Evolutionary conservation across 1,140 invertebrate species (phyloP).

Genomic region (Drusus annulatus): DNA sequence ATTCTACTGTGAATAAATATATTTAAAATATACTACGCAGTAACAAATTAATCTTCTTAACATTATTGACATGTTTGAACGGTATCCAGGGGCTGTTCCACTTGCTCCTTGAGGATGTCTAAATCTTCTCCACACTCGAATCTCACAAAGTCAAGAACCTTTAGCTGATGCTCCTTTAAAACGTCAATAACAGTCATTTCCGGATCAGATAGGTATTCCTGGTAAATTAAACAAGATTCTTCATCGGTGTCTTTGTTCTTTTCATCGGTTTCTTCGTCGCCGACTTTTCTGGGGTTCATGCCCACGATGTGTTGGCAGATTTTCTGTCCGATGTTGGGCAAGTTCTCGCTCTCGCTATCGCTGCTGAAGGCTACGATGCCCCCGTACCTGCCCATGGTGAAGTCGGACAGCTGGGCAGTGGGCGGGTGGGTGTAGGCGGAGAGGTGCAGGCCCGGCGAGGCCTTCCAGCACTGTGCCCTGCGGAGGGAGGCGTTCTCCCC

Average conservation of each 20-base stretch:
- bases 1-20: not conserved
- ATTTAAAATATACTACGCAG: not conserved
- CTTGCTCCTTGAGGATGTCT: constrained; percentile 58
- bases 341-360: constrained; percentile 63
- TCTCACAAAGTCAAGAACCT: constrained; percentile 87
- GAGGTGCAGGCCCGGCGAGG: constrained; percentile 73
- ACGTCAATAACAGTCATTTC: constrained; percentile 81
- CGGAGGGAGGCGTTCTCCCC: constrained; percentile 92
- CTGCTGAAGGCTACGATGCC: constrained; percentile 81
- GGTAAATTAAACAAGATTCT: constrained; percentile 83
- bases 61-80: constrained; percentile 76
- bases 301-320: constrained; percentile 94
- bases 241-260: constrained; percentile 77
- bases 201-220: constrained; percentile 90
- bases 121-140: constrained; percentile 86
- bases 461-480: constrained; percentile 82
- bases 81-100: constrained; percentile 70
- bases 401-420: constrained; percentile 64
- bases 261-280: constrained; percentile 76
- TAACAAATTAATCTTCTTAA: not conserved
- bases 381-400: constrained; percentile 86
- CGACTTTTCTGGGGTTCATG: constrained; percentile 88
- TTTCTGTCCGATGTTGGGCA: constrained; percentile 75
- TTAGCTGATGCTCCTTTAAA: constrained; percentile 76
- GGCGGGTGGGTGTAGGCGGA: constrained; percentile 83